Evolutionary conservation across 1,140 invertebrate genomes (phyloP), one percentile per base, ranked within the genome.

Genomic region (Ooceraea biroi): DNA sequence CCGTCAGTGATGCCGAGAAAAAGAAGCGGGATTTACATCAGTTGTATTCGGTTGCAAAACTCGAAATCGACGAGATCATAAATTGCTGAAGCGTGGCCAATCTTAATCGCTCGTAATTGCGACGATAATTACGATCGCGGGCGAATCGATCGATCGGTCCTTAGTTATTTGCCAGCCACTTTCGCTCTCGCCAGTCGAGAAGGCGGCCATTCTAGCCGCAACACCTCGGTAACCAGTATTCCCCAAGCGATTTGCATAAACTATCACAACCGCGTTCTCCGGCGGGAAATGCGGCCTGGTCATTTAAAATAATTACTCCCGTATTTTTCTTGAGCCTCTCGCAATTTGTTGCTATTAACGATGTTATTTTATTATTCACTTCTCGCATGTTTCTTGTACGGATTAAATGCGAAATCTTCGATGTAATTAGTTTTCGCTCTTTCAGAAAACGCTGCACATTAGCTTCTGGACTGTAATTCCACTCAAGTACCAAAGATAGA

Each of bases 231-330:
- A 57, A 71, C 50, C 50, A 55, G 52, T 80, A 80, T 80, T 71
- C n/a, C 11, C 22, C 11, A 22, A 61, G 50, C 41, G 22, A 69
- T 80, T 80, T 80, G 36, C 76, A 80, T 80, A 69, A 46, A 80
- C 36, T 71, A 80, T 80, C 50, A 48, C 44, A 22, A 22, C 25
- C 8, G 46, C 25, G 44, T 46, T 58, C 65, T 46, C n/a, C 36
- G 36, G 36, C 36, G 22, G 50, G 57, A 71, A 80, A 69, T 11
- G n/a, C 76, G 44, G 69, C 44, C 50, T 36, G 55, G 14, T 7
- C 17, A 22, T 52, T 78, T 44, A 80, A 80, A 80, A 69, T 80
- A 80, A 80, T 80, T 80, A 80, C 52, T 78, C 22, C 3, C n/a
- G 19, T 10, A 46, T 52, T 80, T 57, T 69, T 57, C n/a, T 8